phyloP scores from a whole-genome alignment of 1,140 invertebrate species.

The Pseudomyrmex pallidus region DNA sequence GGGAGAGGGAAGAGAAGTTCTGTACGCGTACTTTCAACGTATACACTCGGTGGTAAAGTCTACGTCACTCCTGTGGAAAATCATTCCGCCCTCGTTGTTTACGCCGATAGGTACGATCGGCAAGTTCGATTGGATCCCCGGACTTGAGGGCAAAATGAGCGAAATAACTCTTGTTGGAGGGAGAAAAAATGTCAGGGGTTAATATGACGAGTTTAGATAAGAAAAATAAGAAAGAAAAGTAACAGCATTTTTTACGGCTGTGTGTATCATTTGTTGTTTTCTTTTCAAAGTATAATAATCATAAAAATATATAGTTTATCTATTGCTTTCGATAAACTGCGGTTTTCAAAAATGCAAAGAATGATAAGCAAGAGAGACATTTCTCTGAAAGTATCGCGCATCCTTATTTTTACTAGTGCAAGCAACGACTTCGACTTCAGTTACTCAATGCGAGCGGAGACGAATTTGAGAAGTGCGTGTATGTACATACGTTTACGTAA shows the following conservation, averaged over 20 bases:
- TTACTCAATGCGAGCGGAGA: constrained; percentile 12
- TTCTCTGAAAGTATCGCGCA: constrained; percentile 11
- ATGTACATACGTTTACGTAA: constrained; percentile 20
- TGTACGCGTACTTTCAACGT: constrained; percentile 57
- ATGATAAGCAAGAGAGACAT: neutral
- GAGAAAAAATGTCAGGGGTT: neutral
- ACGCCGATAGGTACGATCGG: constrained; percentile 70
- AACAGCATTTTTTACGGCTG: too few relatives aligned
- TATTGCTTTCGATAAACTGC: neutral
- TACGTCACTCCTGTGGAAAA: constrained; percentile 53
- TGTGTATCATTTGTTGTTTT: neutral
- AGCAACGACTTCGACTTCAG: constrained; percentile 72
- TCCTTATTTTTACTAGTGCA: constrained; percentile 71
- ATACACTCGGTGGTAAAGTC: constrained; percentile 74
- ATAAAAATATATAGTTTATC: too few relatives aligned
- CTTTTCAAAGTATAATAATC: neutral
- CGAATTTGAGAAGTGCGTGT: constrained; percentile 38
- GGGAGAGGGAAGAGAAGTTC: constrained; percentile 55
- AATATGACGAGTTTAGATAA: neutral
- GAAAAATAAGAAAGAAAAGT: neutral
- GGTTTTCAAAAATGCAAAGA: constrained; percentile 11
- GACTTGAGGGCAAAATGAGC: constrained; percentile 1
- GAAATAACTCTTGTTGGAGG: neutral
- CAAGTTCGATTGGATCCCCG: constrained; percentile 64
- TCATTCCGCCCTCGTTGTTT: constrained; percentile 56